A percentile compares a stretch with the other conserved stretches of the same genome.
Evolutionary conservation across 2,797 vertebrate genomes (phyloP).

Genomic region (Poecilia velifera): DNA sequence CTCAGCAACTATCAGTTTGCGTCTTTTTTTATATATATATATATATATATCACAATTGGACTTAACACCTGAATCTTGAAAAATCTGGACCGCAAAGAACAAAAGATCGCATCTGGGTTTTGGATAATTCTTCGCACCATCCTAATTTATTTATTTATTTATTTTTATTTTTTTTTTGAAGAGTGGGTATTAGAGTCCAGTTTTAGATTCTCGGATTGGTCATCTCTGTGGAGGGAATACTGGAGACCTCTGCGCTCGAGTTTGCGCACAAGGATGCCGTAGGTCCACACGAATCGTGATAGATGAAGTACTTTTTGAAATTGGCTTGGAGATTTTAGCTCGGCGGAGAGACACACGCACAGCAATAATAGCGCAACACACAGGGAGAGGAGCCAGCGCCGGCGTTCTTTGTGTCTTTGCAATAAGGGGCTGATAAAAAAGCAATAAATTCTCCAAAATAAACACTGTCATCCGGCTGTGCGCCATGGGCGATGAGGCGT

Average conservation of each 20-base stretch:
- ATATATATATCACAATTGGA: constrained; percentile 59
- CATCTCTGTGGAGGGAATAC: constrained; percentile 68
- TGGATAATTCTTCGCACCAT: constrained; percentile 36
- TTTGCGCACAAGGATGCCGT: constrained; percentile 60
- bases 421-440: constrained; percentile 77
- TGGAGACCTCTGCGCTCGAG: constrained; percentile 48
- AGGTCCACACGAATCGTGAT: constrained; percentile 46
- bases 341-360: constrained; percentile 60
- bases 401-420: constrained; percentile 69
- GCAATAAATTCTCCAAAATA: constrained; percentile 78
- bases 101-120: constrained; percentile 47
- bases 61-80: constrained; percentile 39
- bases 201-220: constrained; percentile 47
- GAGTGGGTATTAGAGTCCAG: constrained; percentile 46
- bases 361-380: constrained; percentile 69
- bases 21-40: constrained; percentile 15
- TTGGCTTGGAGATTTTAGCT: constrained; percentile 66
- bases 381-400: constrained; percentile 46
- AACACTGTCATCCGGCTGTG: constrained; percentile 65
- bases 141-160: constrained; percentile 23
- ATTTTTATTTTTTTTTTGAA: neutral
- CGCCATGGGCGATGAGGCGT: constrained; percentile 78
- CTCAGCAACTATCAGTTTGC: constrained; percentile 52
- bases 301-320: constrained; percentile 68
- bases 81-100: constrained; percentile 42